Evolutionary conservation across 2,113 vertebrate genomes (phyloP), one percentile per base, ranked within the genome.

Genomic region (Antechinus flavipes): DNA sequence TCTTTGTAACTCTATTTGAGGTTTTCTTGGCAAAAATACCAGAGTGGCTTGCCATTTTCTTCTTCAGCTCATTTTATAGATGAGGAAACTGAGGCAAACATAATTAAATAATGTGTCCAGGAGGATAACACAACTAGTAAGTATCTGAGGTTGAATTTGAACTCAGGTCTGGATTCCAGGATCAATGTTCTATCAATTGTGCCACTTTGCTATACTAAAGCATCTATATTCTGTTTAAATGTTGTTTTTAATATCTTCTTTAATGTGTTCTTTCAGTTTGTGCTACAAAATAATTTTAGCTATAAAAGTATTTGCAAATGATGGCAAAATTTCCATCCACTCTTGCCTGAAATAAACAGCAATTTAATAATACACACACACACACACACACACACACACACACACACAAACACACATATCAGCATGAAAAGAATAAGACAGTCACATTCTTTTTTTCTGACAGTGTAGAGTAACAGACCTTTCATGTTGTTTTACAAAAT

Each of bases 281-380:
- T 91, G 19, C 8, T 22, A 11, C 14, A 46, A 91, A 90, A 11
- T 46, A 94, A 91, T 91, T 95, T 90, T 89, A 94, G 54, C 92
- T 50, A 61, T 76, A 95, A 93, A 95, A 89, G 91, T 10, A 55
- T 96, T 96, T 95, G 92, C 91, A 49, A 89, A 27, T 58, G 10
- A 49, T 76, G 93, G 95, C 93, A 89, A 89, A 91, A 68, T n/a
- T 91, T 58, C 94, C 94, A 96, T 89, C 47, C 84, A 93, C 91
- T 46, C 93, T 50, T 27, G 42, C 93, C 25, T 68, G 1, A 94
- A 97, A 91, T 61, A 90, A 90, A 47, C 10, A 93, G 56, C 56
- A 55, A 8, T 5, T 11, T 42, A 35, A 11, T 61, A 35, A 58
- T 26, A 9, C 8, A 56, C 23, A 56, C 7, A 56, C 7, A 56